Conservation (phyloP, 2,113 vertebrate species). For the Eurypyga helias region DNA sequence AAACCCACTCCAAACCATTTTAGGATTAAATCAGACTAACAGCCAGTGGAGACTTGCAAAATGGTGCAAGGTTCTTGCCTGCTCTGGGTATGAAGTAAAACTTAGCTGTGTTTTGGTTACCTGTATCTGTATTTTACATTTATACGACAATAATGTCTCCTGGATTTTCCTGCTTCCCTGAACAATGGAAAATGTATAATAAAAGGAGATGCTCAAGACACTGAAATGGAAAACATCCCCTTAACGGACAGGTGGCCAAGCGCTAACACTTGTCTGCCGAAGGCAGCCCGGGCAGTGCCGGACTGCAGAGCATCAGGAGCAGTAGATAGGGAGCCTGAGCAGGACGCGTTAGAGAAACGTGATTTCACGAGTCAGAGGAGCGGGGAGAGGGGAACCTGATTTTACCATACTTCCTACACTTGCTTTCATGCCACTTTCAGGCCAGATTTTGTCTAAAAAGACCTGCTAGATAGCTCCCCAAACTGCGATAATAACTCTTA, state of each 20-base stretch:
- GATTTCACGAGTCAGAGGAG: not conserved
- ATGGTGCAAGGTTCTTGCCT: not conserved
- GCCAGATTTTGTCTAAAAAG: conserved; percentile 13
- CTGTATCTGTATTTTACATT: not conserved
- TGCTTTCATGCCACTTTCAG: conserved; percentile 35
- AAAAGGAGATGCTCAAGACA: not conserved
- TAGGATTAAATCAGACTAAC: not conserved
- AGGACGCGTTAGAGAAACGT: fast-evolving
- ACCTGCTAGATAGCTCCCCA: conserved; percentile 6
- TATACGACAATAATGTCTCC: not conserved
- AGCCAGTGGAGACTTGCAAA: not conserved
- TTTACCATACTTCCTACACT: conserved; percentile 3
- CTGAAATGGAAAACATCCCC: not conserved
- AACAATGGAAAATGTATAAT: not conserved
- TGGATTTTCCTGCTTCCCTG: not conserved
- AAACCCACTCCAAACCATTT: fast-evolving
- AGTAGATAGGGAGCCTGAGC: not conserved
- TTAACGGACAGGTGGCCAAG: not conserved
- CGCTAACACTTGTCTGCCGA: not conserved
- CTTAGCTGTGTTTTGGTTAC: not conserved
- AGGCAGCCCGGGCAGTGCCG: not conserved
- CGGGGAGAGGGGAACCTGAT: not conserved
- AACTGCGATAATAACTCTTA: conserved; percentile 5
- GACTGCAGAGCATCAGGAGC: fast-evolving
- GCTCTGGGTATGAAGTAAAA: not conserved